Evolutionary conservation across 2,113 vertebrate species (phyloP), one percentile per base, ranked within the genome.

Genomic region (Myodes glareolus): DNA sequence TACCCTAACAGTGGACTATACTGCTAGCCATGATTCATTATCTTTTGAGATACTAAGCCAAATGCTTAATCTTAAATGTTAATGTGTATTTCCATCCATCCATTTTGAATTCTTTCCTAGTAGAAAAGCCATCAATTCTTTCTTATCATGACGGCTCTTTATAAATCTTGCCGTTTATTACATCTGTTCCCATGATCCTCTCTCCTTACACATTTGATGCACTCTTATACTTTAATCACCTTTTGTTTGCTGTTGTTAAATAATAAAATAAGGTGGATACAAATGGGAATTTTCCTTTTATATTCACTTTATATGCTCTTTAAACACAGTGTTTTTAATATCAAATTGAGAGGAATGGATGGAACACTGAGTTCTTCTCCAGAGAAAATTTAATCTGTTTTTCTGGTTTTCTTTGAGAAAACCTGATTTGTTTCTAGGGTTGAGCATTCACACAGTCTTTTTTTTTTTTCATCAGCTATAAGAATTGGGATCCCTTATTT

Each of bases 91-190:
- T 96, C 16, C 36, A 95, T 39, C 3, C 45, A 65, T 95, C 94
- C 85, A 94, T 96, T 94, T 92, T 96, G 47, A 81, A 97, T 96
- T 97, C 96, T 95, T 67, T 94, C 52, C 84, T 95, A 63, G 85
- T 78, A 50, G 68, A 95, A 96, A 92, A 96, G 85, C 70, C 92
- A 92, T 97, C 90, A 88, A 36, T 96, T 96, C 88, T 94, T 78
- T 63, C 58, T 76, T 96, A 85, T 39, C 84, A 5, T 75, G 67
- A 86, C 78, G 52, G 61, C 36, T 96, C 39, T 94, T 94, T 96
- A 82, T 94, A 95, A 96, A 95, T 81, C 65, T 77, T 96, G 70
- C 58, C 97, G 45, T 82, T 95, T 91, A 89, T 94, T 94, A 67
- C 0, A 0, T 95, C 75, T 92, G 81, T 31, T 94, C 52, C 39